phyloP scores from a whole-genome alignment of 2,113 vertebrate species.

The Oncorhynchus gorbuscha region DNA sequence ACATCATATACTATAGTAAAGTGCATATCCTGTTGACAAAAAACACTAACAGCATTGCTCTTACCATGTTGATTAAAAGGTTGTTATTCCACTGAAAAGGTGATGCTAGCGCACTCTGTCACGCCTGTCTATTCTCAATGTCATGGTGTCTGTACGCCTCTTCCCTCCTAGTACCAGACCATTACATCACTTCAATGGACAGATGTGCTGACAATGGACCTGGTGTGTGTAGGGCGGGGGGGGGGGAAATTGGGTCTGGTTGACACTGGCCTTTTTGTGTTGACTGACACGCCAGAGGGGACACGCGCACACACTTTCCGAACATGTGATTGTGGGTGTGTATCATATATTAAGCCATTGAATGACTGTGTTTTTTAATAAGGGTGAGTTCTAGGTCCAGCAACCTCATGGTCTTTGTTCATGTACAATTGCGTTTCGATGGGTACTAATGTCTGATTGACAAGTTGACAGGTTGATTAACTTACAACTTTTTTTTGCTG shows the following conservation, averaged over 20 bases:
- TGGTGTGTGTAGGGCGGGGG: slow-evolving; percentile 37
- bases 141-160: slow-evolving; percentile 36
- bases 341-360: no score
- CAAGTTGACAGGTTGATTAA: no score
- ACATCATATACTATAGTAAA: not conserved
- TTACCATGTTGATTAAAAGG: slow-evolving; percentile 53
- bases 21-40: not conserved
- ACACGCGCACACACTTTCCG: slow-evolving; percentile 8
- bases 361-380: no score
- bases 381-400: no score
- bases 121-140: not conserved
- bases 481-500: no score
- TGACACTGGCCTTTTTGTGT: slow-evolving; percentile 23
- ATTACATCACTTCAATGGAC: slow-evolving; percentile 51
- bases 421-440: no score
- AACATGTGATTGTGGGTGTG: not conserved
- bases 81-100: not conserved
- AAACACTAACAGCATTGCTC: slow-evolving; percentile 7
- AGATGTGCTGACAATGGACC: slow-evolving; percentile 52
- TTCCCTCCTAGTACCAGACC: slow-evolving; percentile 63
- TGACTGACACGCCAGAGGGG: slow-evolving; percentile 11
- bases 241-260: not conserved
- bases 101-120: not conserved
- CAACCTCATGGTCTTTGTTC: no score
- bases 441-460: no score